These are phyloP conservation scores for Tethya wilhelma DNA, from an alignment of 37 sponge, comb jelly and placozoan genomes.

Conservation along the genomic window DNA sequence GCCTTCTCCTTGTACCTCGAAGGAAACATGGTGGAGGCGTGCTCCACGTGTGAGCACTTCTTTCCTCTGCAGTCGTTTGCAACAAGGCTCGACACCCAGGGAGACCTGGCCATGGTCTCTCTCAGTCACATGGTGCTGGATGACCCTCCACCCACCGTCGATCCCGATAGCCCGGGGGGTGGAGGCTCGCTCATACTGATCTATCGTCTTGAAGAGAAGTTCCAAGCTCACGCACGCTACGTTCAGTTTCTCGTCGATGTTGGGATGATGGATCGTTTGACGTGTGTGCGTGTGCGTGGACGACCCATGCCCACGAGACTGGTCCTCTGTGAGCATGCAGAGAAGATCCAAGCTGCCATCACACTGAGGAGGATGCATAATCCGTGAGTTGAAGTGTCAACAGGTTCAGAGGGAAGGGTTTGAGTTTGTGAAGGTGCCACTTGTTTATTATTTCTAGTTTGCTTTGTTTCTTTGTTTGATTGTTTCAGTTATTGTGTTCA, in stretches of 20 bases:
- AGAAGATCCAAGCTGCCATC: conserved; percentile 72
- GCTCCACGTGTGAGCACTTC: conserved; percentile 16
- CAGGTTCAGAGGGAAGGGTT: not conserved
- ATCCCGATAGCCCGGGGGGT: conserved; percentile 23
- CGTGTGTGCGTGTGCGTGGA: conserved; percentile 32
- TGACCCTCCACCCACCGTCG: conserved; percentile 70
- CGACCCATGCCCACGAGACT: conserved; percentile 28
- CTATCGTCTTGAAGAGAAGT: conserved; percentile 84
- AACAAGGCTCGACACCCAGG: conserved; percentile 32
- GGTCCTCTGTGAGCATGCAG: conserved; percentile 79
- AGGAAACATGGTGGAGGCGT: conserved; percentile 40
- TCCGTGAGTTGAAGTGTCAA: conserved; percentile 49
- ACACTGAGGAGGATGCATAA: conserved; percentile 71
- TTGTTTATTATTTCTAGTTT: not conserved
- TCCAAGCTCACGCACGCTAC: conserved; percentile 62
- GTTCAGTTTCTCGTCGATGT: conserved; percentile 66
- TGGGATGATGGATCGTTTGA: conserved; percentile 57
- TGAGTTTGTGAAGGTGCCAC: not conserved
- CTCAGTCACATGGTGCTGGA: conserved; percentile 71
- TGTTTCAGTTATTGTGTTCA: not conserved
- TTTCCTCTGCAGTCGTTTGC: conserved; percentile 32
- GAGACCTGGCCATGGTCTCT: conserved; percentile 60
- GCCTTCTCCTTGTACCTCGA: conserved; percentile 52
- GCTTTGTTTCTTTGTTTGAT: not conserved
- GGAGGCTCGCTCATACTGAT: conserved; percentile 63